These are phyloP conservation scores for Psophia crepitans DNA, from an alignment of 2,113 vertebrate genomes.

Conservation along the genomic window DNA sequence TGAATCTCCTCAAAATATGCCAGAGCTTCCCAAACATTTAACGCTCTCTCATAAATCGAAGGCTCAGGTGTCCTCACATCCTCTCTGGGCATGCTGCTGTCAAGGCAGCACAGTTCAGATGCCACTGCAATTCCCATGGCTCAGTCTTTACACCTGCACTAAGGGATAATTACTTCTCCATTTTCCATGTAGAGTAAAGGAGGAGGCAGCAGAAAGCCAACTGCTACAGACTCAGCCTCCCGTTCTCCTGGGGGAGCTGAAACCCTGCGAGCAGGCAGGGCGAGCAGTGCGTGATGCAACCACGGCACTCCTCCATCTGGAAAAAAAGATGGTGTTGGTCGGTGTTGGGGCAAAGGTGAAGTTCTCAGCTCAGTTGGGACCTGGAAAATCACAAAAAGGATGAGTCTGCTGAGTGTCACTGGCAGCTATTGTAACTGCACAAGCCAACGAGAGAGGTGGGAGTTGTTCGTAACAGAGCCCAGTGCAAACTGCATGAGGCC, in stretches of 20 bases:
- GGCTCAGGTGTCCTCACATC: background rate
- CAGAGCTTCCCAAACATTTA: background rate
- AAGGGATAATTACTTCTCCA: background rate
- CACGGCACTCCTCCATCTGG: background rate
- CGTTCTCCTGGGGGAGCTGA: background rate
- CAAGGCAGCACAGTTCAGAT: background rate
- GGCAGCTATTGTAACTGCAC: background rate
- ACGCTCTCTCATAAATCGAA: background rate
- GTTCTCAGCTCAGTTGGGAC: background rate
- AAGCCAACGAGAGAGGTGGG: background rate
- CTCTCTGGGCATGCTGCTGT: background rate
- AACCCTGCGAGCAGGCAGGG: rapidly evolving
- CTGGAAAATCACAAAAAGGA: background rate
- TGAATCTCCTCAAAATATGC: background rate
- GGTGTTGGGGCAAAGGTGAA: background rate
- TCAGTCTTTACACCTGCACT: background rate
- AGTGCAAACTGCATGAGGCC: background rate
- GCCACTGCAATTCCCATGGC: background rate
- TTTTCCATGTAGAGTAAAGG: rapidly evolving
- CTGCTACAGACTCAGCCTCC: background rate
- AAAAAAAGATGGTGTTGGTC: background rate
- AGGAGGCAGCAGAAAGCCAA: background rate
- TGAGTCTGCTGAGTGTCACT: background rate
- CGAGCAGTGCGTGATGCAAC: rapidly evolving
- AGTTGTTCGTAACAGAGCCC: background rate